phyloP scores from a whole-genome alignment of 2,797 vertebrate genomes.

The Danio tinwini region DNA sequence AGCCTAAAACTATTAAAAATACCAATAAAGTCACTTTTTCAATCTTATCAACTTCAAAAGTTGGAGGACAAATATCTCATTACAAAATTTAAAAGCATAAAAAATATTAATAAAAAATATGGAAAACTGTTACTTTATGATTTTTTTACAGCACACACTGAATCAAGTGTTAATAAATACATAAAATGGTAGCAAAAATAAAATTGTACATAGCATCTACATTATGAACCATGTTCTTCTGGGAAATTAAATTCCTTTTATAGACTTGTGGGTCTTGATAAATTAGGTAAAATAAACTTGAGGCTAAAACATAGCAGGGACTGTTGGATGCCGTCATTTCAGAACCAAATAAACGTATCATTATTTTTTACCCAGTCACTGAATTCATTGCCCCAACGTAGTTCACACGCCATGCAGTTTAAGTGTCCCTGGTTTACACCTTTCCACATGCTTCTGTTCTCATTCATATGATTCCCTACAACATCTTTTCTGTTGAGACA shows the following conservation, averaged over 20 bases:
- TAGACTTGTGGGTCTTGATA: background rate
- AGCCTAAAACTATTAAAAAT: too few species aligned
- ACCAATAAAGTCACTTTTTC: too few species aligned
- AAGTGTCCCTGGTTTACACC: background rate
- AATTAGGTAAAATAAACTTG: background rate
- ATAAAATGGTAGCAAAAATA: background rate
- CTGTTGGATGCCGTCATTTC: background rate
- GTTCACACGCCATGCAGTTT: background rate
- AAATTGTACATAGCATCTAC: background rate
- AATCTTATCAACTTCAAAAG: too few species aligned
- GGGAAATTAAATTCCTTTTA: background rate
- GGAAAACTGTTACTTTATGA: too few species aligned
- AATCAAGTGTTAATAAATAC: background rate
- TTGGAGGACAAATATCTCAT: too few species aligned
- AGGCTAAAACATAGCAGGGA: background rate
- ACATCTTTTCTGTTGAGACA: slow-evolving; percentile 1
- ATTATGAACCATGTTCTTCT: background rate
- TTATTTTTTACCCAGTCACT: background rate
- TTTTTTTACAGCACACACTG: too few species aligned
- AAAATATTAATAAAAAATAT: too few species aligned
- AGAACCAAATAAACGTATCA: background rate
- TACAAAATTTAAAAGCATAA: too few species aligned
- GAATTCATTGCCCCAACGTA: background rate
- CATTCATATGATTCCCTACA: background rate
- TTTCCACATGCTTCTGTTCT: background rate